Evolutionary conservation across 2,113 vertebrate species (phyloP).

Genomic region (Elanoides forficatus): DNA sequence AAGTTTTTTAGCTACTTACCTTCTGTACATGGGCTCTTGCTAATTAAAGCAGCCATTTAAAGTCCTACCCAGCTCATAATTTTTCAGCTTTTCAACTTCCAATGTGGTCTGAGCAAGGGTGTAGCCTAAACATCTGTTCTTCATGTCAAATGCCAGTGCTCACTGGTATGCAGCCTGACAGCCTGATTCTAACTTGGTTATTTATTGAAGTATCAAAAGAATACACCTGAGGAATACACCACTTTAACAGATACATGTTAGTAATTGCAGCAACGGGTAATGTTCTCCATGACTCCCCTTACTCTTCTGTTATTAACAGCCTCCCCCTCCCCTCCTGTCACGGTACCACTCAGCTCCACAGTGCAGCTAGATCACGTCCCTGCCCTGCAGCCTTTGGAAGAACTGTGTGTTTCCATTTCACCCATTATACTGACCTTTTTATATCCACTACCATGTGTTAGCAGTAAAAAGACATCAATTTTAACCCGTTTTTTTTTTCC

Average conservation of each 20-base stretch:
- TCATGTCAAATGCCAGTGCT: background rate
- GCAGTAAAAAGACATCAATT: background rate
- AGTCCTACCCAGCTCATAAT: background rate
- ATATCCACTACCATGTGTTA: background rate
- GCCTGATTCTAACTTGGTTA: background rate
- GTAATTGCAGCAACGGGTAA: background rate
- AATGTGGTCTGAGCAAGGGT: background rate
- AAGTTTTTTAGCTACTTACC: background rate
- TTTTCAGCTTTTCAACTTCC: background rate
- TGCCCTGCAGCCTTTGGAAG: background rate
- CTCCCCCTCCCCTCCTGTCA: background rate
- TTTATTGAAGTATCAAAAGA: background rate
- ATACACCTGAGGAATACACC: background rate
- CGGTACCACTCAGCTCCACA: background rate
- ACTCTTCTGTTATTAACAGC: accelerated
- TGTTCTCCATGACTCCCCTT: background rate
- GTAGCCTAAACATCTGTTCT: background rate
- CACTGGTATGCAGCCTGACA: no score
- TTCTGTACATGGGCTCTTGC: background rate
- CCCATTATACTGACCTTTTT: background rate
- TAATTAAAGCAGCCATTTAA: background rate
- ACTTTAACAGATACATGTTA: background rate
- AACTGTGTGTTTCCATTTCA: background rate
- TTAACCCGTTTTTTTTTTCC: background rate
- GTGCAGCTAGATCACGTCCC: background rate